Conservation (phyloP, 2,888 invertebrate genomes). For the Lordiphosa andalusiaca region DNA sequence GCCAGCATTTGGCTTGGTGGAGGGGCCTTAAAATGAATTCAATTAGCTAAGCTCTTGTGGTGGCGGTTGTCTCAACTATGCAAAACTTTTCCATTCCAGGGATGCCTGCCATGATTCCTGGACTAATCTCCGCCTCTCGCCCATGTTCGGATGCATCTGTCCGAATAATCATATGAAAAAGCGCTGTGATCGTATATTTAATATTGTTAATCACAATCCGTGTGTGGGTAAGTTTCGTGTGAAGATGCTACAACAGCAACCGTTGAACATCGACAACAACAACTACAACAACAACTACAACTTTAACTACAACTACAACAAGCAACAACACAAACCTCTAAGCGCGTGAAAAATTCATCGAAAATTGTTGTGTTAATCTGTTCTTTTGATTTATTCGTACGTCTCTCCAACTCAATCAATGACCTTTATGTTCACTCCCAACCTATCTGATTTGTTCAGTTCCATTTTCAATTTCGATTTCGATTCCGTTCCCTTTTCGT, state of each 20-base stretch:
- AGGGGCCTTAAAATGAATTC: constrained; percentile 51
- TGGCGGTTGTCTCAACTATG: neutral
- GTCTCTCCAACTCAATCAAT: constrained; percentile 12
- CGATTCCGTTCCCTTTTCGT: constrained; percentile 32
- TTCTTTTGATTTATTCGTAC: constrained; percentile 18
- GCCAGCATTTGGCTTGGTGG: neutral
- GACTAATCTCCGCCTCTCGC: constrained; percentile 91
- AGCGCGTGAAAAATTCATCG: constrained; percentile 34
- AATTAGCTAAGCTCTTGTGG: constrained; percentile 34
- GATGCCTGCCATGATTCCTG: constrained; percentile 93
- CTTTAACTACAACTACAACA: constrained; percentile 28
- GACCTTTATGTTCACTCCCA: constrained; percentile 7
- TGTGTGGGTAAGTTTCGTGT: constrained; percentile 90
- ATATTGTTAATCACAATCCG: constrained; percentile 94
- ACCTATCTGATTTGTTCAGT: constrained; percentile 14
- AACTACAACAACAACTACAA: constrained; percentile 34
- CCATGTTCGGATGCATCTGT: constrained; percentile 96
- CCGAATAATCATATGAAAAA: constrained; percentile 94
- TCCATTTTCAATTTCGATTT: neutral
- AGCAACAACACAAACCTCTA: constrained; percentile 35
- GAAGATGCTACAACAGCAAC: constrained; percentile 22
- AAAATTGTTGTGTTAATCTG: constrained; percentile 26
- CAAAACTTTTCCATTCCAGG: constrained; percentile 81
- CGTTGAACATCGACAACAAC: constrained; percentile 15
- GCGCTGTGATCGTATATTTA: constrained; percentile 93